A percentile compares a stretch with the other conserved stretches of the same genome.
Conservation (phyloP, 2,797 vertebrate species). For the Poecilia velifera region DNA sequence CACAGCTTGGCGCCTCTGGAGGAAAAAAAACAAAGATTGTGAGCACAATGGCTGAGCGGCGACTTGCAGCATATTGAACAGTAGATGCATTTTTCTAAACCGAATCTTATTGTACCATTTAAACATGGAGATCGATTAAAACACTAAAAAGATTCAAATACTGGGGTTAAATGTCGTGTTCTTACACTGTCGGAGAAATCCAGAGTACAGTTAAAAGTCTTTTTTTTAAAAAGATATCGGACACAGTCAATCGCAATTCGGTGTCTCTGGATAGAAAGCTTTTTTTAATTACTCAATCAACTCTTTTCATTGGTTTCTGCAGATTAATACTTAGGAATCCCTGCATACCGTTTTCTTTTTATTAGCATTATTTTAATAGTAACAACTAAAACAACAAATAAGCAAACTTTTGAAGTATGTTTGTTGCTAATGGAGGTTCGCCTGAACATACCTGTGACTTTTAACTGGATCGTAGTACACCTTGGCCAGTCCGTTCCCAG, state of each 20-base stretch:
- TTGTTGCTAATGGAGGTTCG: neutral
- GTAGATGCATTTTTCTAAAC: neutral
- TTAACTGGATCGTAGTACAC: conserved; percentile 96
- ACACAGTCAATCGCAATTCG: neutral
- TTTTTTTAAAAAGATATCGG: too few species aligned
- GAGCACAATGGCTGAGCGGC: neutral
- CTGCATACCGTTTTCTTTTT: neutral
- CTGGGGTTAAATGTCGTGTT: neutral
- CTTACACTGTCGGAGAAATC: neutral
- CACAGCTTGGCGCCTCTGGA: conserved; percentile 94
- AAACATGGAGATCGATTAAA: neutral
- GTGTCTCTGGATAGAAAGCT: too few species aligned
- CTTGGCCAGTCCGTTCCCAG: conserved; percentile 92
- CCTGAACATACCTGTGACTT: conserved; percentile 89
- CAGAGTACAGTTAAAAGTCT: neutral
- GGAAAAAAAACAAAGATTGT: neutral
- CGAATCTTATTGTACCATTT: neutral
- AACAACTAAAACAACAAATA: neutral
- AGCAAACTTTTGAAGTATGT: neutral
- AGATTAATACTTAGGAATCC: neutral
- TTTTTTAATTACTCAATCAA: neutral
- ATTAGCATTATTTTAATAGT: neutral
- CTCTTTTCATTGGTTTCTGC: neutral
- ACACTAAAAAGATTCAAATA: neutral
- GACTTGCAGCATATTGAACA: neutral